Conservation (phyloP, 2,888 invertebrate genomes). For the Perizoma flavofasciatum region DNA sequence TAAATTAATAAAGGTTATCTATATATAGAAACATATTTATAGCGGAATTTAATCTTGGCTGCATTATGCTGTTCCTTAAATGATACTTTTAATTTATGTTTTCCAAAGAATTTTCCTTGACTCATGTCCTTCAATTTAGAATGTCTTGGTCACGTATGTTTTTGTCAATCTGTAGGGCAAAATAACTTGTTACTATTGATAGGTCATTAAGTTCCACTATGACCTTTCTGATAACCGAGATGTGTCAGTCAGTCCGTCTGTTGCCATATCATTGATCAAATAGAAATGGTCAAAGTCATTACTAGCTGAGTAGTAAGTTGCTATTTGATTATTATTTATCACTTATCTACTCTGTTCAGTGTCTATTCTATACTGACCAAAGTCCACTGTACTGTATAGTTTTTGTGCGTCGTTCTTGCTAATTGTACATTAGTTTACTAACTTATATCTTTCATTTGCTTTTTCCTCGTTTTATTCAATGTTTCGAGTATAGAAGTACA, state of each 20-base stretch:
- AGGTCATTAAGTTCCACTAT: slow-evolving; percentile 1
- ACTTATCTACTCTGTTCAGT: no score
- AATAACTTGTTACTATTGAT: not conserved
- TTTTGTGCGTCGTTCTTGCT: no score
- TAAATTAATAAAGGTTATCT: slow-evolving; percentile 15
- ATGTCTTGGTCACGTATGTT: no score
- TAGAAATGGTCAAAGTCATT: slow-evolving; percentile 12
- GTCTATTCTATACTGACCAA: slow-evolving; percentile 1
- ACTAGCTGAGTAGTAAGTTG: not conserved
- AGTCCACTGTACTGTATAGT: slow-evolving; percentile 2
- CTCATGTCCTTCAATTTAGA: no score
- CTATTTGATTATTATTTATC: no score
- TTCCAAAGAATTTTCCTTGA: no score
- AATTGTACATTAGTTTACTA: no score
- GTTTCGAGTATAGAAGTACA: no score
- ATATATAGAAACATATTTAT: slow-evolving; percentile 18
- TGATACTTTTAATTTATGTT: no score
- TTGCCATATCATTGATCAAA: slow-evolving; percentile 18
- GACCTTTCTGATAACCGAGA: slow-evolving; percentile 13
- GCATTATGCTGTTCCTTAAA: not conserved
- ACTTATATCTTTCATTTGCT: no score
- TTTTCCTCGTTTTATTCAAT: no score
- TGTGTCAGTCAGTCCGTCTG: slow-evolving; percentile 3
- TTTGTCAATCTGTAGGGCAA: no score
- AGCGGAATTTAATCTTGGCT: slow-evolving; percentile 13